A percentile compares a stretch with the other conserved stretches of the same genome.
phyloP scores from a whole-genome alignment of 2,113 vertebrate species.

The Brachyhypopomus gauderio region DNA sequence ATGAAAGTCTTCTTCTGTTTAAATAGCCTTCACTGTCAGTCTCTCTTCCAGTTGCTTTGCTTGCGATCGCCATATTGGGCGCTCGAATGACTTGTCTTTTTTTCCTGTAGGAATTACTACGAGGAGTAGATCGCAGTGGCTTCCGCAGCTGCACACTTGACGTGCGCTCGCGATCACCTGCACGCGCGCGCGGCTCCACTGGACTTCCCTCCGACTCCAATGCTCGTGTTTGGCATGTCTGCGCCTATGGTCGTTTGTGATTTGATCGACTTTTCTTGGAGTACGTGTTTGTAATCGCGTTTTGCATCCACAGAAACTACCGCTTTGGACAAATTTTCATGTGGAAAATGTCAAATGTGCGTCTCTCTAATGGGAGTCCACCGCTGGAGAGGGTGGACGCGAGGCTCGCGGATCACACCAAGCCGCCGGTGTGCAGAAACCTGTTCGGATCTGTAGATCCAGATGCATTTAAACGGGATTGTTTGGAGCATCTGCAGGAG shows the following conservation, averaged over 20 bases:
- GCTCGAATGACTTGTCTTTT: constrained; percentile 75
- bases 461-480: constrained; percentile 75
- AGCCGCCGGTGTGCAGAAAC: constrained; percentile 82
- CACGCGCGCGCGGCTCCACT: background rate
- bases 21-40: constrained; percentile 90
- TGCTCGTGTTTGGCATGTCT: constrained; percentile 42
- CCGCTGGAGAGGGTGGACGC: constrained; percentile 90
- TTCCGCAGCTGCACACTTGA: constrained; percentile 45
- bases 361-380: constrained; percentile 91
- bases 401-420: constrained; percentile 80
- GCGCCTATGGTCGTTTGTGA: constrained; percentile 13
- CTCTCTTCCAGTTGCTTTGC: constrained; percentile 80
- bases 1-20: constrained; percentile 82
- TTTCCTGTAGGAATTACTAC: constrained; percentile 72
- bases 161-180: constrained; percentile 37
- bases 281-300: constrained; percentile 26
- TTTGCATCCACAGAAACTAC: constrained; percentile 9
- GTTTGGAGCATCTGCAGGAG: constrained; percentile 68
- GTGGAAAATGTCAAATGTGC: constrained; percentile 91
- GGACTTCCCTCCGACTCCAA: background rate
- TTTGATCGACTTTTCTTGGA: constrained; percentile 29
- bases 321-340: constrained; percentile 53
- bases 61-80: constrained; percentile 93
- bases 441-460: constrained; percentile 87
- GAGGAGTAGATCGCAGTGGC: constrained; percentile 59